Percentiles rank a stretch among this genome's conserved stretches.
Conservation (phyloP, 1,140 invertebrate genomes). For the Drosophila funebris region DNA sequence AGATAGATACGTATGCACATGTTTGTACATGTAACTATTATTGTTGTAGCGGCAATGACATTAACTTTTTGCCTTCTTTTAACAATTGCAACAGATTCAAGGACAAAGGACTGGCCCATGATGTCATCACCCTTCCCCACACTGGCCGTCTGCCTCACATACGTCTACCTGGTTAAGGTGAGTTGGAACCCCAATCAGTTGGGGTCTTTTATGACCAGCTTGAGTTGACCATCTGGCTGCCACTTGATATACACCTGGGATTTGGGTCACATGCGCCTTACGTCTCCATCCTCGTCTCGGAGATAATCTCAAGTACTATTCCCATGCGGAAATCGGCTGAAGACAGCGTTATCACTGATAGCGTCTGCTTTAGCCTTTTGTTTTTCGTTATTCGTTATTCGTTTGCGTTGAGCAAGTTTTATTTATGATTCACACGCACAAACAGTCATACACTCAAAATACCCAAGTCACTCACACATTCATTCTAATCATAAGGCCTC, state of each 20-base stretch:
- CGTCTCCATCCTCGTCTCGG: neutral
- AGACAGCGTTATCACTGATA: conserved; percentile 19
- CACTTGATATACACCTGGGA: conserved; percentile 17
- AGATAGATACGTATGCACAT: conserved; percentile 35
- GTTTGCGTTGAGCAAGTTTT: conserved; percentile 14
- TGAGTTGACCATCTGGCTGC: conserved; percentile 3
- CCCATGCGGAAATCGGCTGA: conserved; percentile 32
- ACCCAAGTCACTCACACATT: neutral
- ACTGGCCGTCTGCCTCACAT: conserved; percentile 89
- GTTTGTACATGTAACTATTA: conserved; percentile 7
- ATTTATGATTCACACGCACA: conserved; percentile 33
- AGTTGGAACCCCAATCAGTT: conserved; percentile 57
- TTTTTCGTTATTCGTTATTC: neutral
- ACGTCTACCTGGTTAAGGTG: conserved; percentile 91
- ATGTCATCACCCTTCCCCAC: conserved; percentile 94
- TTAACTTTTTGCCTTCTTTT: neutral
- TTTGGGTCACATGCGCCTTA: conserved; percentile 27
- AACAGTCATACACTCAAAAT: neutral
- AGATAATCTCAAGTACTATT: conserved; percentile 42
- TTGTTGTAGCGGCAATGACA: conserved; percentile 16
- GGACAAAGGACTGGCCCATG: conserved; percentile 93
- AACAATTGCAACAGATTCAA: conserved; percentile 86
- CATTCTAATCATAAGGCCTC: conserved; percentile 16
- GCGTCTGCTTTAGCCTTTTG: neutral
- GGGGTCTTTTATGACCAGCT: neutral